phyloP scores from a whole-genome alignment of 1,140 invertebrate species.

The Achroia grisella region DNA sequence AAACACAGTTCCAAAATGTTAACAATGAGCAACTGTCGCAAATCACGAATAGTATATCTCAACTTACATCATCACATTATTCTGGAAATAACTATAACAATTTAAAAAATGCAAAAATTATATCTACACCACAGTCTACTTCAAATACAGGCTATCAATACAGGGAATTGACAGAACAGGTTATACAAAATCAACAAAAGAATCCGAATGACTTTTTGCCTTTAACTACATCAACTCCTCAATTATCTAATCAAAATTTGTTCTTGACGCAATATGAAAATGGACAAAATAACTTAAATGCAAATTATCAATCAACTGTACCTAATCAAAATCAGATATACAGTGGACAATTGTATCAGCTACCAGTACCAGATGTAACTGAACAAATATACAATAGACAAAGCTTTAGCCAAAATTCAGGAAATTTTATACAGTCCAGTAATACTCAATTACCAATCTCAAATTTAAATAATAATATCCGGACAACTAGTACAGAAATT shows the following conservation, averaged over 20 bases:
- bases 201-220: no score
- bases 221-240: no score
- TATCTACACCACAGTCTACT: constrained; percentile 2
- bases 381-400: constrained; percentile 49
- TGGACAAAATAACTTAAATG: no score
- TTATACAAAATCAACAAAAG: not conserved
- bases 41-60: constrained; percentile 46
- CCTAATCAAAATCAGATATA: constrained; percentile 35
- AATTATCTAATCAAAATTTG: no score
- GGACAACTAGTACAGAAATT: constrained; percentile 21
- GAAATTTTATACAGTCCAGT: constrained; percentile 12
- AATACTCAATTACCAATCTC: constrained; percentile 10
- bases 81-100: constrained; percentile 22
- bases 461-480: constrained; percentile 14
- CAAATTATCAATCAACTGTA: not conserved
- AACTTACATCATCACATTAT: constrained; percentile 52
- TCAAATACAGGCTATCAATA: constrained; percentile 3
- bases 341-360: constrained; percentile 59
- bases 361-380: constrained; percentile 53
- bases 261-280: no score
- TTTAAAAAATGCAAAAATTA: constrained; percentile 6
- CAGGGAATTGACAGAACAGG: not conserved
- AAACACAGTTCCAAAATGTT: constrained; percentile 23
- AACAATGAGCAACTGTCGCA: constrained; percentile 35
- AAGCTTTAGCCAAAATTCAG: constrained; percentile 16